Evolutionary conservation across 2,113 vertebrate genomes (phyloP).

Genomic region (Podarcis raffonei): DNA sequence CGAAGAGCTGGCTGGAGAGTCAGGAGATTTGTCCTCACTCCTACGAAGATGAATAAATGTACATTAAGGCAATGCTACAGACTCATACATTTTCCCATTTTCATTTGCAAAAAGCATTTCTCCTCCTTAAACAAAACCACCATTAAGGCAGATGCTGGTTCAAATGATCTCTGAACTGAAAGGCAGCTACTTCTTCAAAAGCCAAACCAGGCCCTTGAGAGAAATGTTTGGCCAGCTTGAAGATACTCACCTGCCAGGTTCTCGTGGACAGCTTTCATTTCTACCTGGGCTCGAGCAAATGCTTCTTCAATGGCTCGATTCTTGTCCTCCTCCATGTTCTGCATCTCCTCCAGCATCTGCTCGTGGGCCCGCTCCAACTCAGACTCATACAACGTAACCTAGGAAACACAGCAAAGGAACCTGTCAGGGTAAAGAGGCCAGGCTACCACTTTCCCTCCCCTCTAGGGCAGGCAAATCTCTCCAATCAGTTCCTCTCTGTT

Average conservation of each 20-base stretch:
- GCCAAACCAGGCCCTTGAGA: too few species aligned
- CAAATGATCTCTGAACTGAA: background rate
- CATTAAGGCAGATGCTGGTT: background rate
- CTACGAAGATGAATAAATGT: constrained; percentile 62
- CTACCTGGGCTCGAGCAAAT: constrained; percentile 89
- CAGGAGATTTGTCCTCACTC: constrained; percentile 91
- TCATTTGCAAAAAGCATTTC: background rate
- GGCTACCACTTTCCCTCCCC: background rate
- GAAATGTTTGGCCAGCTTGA: too few species aligned
- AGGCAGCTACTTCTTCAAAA: background rate
- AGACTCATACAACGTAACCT: constrained; percentile 88
- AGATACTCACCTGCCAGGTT: constrained; percentile 89
- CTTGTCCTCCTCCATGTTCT: constrained; percentile 94
- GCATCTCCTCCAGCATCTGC: constrained; percentile 92
- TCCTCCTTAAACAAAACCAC: background rate
- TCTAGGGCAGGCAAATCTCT: too few species aligned
- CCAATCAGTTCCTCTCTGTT: too few species aligned
- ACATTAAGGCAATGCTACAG: background rate
- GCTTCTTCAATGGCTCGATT: constrained; percentile 92
- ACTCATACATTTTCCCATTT: background rate
- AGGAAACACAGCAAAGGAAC: background rate
- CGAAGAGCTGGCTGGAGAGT: constrained; percentile 91
- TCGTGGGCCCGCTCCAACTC: constrained; percentile 90
- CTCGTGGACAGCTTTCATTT: constrained; percentile 96
- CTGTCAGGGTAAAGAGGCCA: background rate